Base-by-base conservation (phyloP, 2,113 vertebrate species). In the Chinchilla lanigera region DNA sequence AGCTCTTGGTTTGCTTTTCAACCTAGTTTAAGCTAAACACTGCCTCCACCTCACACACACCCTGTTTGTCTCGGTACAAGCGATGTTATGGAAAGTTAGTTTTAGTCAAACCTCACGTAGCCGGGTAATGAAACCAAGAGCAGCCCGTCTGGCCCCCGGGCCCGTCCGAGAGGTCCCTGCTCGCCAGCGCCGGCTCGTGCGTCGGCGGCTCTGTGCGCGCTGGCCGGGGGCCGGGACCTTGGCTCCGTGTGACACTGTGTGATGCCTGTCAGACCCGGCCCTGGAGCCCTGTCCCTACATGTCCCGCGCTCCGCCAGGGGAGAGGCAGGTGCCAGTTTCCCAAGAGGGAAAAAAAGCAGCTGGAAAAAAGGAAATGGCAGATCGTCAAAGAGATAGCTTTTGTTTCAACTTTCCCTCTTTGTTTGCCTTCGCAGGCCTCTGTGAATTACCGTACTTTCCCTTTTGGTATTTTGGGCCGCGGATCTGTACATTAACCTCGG, bases 21-120 rank as follows among this genome's bases (percentile, higher is more conserved):
- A 93, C 50, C 67, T 97, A 81, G 50, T 35, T 96, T 89, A 96
- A 93, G 87, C 82, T 96, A 96, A 96, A 93, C 83, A 83, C 52
- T n/a, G 3, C 73, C 75, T 6, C 65, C 54, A 24, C 3, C 61
- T 22, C 19, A 58, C 58, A 24, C 22, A 60, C 58, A 92, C 24
- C 35, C 96, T 86, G n/a, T n/a, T 96, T 92, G 96, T 96, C 78
- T 80, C 75, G 58, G 56, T 95, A 30, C 95, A 97, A 98, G 86
- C 82, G 89, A 88, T 75, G 12, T 63, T 89, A 77, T 82, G 92
- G 89, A 95, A 97, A 98, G 97, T 97, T 97, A 98, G 93, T 97
- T 98, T 98, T 98, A 96, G 94, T 97, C 58, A 85, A 97, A 96
- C 84, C 97, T 61, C 94, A 94, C 81, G 95, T 87, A 90, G 58